Percentiles rank a stretch among this genome's conserved stretches.
Evolutionary conservation across 2,888 invertebrate genomes (phyloP).

Genomic region (Oegoconia quadripuncta): DNA sequence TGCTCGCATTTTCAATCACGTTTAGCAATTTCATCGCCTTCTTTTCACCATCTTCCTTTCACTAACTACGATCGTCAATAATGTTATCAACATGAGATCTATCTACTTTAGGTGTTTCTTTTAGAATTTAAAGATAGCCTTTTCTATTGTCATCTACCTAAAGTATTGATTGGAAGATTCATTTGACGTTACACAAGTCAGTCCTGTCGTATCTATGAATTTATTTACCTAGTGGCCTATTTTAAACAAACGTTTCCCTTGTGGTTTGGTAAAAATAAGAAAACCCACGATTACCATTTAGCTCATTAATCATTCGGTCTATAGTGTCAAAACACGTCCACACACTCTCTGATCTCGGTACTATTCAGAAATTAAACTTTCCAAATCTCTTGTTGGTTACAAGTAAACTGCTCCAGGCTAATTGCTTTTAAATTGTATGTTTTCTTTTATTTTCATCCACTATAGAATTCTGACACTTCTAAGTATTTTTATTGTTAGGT

Average conservation of each 20-base stretch:
- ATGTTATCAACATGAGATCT: no score
- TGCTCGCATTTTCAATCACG: no score
- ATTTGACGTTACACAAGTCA: not conserved
- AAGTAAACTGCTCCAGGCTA: conserved; percentile 31
- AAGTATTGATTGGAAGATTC: no score
- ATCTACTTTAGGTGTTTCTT: no score
- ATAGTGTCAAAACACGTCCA: conserved; percentile 66
- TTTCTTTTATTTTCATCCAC: conserved; percentile 3
- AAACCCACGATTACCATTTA: conserved; percentile 50
- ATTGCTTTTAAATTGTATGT: conserved; percentile 39
- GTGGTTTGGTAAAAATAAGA: conserved; percentile 58
- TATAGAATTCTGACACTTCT: conserved; percentile 1
- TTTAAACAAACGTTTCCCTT: conserved; percentile 56
- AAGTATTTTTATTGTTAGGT: not conserved
- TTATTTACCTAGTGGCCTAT: conserved; percentile 52
- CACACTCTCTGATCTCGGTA: conserved; percentile 59
- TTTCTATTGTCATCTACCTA: no score
- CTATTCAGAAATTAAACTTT: conserved; percentile 46
- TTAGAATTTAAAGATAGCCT: no score
- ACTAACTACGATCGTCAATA: no score
- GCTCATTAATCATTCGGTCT: conserved; percentile 64
- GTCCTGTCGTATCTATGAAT: not conserved
- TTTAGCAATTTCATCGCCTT: no score
- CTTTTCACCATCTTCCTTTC: no score
- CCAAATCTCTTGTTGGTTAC: conserved; percentile 26